Percentiles rank a stretch among this genome's conserved stretches.
Conservation (phyloP, 2,113 vertebrate species). For the Bubalus kerabau region DNA sequence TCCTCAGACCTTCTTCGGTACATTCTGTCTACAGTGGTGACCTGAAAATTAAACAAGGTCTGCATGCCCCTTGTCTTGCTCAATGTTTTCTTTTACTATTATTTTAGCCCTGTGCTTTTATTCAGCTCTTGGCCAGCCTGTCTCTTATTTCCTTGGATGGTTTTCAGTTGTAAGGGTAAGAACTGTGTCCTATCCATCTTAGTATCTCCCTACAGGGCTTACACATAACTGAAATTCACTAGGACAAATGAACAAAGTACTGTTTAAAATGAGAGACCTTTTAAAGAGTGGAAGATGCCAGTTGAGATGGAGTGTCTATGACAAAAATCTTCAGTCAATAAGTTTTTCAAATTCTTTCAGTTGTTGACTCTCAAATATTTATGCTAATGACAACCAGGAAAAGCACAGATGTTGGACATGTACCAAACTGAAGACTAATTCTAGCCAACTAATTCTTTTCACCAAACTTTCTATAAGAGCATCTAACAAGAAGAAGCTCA, state of each 20-base stretch:
- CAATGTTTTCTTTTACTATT: conserved; percentile 14
- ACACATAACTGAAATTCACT: conserved; percentile 28
- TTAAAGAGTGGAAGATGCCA: conserved; percentile 37
- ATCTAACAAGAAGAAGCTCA: not conserved
- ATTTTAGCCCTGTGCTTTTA: not conserved
- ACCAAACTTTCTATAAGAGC: conserved; percentile 34
- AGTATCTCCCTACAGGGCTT: not conserved
- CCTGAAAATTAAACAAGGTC: conserved; percentile 8
- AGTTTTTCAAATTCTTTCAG: conserved; percentile 57
- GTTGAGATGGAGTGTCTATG: conserved; percentile 52
- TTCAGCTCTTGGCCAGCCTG: not conserved
- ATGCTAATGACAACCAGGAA: conserved; percentile 56
- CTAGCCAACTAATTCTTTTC: conserved; percentile 42
- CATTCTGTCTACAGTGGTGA: not conserved
- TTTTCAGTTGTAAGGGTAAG: conserved; percentile 25
- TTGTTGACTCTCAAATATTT: conserved; percentile 63
- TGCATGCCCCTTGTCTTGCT: not conserved
- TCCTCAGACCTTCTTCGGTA: not conserved
- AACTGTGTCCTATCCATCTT: conserved; percentile 18
- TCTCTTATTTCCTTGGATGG: not conserved
- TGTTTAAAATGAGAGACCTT: conserved; percentile 43
- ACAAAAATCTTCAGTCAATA: conserved; percentile 54
- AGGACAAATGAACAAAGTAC: conserved; percentile 32
- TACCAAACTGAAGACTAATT: conserved; percentile 40
- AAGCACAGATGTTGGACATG: conserved; percentile 57